A percentile compares a stretch with the other conserved stretches of the same genome.
These are phyloP conservation scores for Passer domesticus DNA, from an alignment of 2,113 vertebrate genomes.

Conservation along the genomic window DNA sequence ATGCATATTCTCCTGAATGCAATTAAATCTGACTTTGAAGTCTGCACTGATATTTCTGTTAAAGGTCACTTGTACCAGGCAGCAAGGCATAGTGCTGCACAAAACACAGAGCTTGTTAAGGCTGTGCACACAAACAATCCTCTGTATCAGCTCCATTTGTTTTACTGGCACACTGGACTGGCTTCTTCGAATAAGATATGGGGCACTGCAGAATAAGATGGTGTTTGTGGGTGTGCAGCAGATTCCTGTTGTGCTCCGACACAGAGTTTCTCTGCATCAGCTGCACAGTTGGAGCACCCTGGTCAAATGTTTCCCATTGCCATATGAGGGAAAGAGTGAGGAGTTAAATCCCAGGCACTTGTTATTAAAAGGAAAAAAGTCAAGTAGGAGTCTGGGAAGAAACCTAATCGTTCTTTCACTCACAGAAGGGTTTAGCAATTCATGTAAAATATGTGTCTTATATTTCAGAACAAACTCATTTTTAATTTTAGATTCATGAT, in stretches of 20 bases:
- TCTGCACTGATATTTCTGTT: background rate
- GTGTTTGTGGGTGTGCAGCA: background rate
- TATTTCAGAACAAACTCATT: background rate
- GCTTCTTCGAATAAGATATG: background rate
- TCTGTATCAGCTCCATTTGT: slow-evolving; percentile 3
- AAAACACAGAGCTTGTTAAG: background rate
- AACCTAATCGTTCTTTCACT: background rate
- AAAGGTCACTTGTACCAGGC: background rate
- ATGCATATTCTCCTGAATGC: background rate
- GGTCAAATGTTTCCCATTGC: background rate
- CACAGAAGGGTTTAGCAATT: slow-evolving; percentile 18
- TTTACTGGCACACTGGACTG: background rate
- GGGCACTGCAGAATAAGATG: background rate
- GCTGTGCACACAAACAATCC: background rate
- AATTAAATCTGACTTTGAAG: background rate
- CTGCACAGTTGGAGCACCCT: background rate
- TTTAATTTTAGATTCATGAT: background rate
- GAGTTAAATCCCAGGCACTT: slow-evolving; percentile 18
- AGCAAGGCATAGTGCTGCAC: background rate
- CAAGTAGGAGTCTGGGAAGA: slow-evolving; percentile 19
- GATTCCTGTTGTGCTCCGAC: background rate
- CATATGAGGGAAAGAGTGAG: background rate
- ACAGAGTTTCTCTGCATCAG: background rate
- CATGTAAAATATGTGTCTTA: background rate
- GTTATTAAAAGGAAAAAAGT: background rate